A percentile compares a stretch with the other conserved stretches of the same genome.
These are phyloP conservation scores for Eupsittula cactorum DNA, from an alignment of 2,113 vertebrate species.

Conservation along the genomic window DNA sequence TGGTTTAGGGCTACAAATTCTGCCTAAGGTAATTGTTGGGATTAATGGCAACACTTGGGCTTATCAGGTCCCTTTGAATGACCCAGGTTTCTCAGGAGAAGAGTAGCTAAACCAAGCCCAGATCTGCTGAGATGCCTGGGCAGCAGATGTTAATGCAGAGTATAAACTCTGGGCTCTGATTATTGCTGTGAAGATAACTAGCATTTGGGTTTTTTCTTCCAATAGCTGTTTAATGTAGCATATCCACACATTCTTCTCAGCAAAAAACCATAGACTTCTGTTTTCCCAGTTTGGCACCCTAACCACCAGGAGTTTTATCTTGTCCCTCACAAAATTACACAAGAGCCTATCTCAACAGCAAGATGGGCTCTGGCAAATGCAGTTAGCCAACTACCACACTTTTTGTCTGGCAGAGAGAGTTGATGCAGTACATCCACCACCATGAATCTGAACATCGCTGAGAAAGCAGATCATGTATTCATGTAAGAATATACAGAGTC, in stretches of 20 bases:
- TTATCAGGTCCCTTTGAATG: neutral
- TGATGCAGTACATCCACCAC: fast-evolving
- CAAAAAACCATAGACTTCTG: neutral
- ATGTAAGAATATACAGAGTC: neutral
- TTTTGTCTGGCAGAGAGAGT: neutral
- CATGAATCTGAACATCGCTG: neutral
- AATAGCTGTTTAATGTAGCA: neutral
- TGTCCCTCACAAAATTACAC: neutral
- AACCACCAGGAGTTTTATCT: neutral
- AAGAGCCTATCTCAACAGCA: neutral
- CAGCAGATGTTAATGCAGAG: neutral
- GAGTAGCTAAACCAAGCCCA: neutral
- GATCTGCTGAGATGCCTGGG: neutral
- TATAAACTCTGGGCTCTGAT: neutral
- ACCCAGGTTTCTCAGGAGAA: neutral
- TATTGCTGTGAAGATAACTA: neutral
- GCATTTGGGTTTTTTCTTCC: fast-evolving
- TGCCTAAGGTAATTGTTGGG: neutral
- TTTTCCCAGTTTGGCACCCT: neutral
- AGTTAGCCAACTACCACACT: neutral
- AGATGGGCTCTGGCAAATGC: neutral
- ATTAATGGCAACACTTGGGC: neutral
- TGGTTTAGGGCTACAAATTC: neutral
- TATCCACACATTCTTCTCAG: neutral
- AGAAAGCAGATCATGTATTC: neutral